phyloP scores from a whole-genome alignment of 2,797 vertebrate species.

The Rousettus madagascariensis region DNA sequence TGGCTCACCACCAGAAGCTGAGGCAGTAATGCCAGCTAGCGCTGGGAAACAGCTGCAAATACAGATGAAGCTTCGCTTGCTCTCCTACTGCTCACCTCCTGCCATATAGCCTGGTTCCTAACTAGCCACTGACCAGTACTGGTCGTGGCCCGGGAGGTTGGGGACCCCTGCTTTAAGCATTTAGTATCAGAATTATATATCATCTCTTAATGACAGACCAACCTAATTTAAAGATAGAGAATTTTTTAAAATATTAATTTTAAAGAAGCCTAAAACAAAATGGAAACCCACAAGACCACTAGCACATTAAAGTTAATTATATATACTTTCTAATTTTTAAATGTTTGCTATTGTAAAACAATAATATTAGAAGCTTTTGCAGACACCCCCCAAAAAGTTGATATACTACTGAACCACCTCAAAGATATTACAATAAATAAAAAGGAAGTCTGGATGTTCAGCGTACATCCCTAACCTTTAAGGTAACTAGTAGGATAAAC shows the following conservation, averaged over 20 bases:
- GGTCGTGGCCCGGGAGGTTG: too few relatives aligned
- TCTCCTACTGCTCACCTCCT: too few relatives aligned
- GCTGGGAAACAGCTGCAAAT: too few relatives aligned
- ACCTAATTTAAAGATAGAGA: background rate
- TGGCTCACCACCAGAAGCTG: too few relatives aligned
- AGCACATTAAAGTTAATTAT: background rate
- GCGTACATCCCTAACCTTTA: background rate
- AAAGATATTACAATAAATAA: background rate
- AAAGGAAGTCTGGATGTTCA: background rate
- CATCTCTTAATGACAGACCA: background rate
- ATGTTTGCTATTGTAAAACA: slow-evolving; percentile 11
- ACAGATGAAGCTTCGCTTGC: too few relatives aligned
- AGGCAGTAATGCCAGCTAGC: too few relatives aligned
- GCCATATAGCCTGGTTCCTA: too few relatives aligned
- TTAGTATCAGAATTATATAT: background rate
- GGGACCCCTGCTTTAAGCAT: background rate
- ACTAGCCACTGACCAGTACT: too few relatives aligned
- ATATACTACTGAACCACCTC: background rate
- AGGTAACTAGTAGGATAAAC: background rate
- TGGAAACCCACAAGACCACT: background rate
- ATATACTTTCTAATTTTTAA: background rate
- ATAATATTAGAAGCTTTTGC: background rate
- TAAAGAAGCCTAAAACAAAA: slow-evolving; percentile 8
- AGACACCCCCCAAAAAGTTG: background rate
- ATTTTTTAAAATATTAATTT: background rate